phyloP scores from a whole-genome alignment of 2,113 vertebrate species.

The Alouatta palliata region DNA sequence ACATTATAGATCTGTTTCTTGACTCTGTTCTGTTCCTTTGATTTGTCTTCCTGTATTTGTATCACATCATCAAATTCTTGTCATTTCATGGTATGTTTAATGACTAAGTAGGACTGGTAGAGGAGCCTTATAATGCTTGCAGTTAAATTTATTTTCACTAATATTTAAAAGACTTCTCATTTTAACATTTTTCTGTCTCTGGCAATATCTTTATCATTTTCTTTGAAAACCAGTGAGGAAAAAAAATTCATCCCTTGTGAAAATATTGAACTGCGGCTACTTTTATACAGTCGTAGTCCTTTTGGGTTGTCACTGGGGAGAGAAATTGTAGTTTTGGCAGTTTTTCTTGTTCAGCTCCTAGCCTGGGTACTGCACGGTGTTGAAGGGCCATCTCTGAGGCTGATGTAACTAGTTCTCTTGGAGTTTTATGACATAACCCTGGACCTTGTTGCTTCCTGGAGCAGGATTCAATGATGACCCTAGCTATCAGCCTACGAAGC shows the following conservation, averaged over 20 bases:
- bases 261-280: background rate
- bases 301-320: background rate
- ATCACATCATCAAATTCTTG: background rate
- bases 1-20: background rate
- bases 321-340: fast-evolving
- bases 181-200: slow-evolving; percentile 15
- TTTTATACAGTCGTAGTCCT: background rate
- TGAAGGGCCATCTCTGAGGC: fast-evolving
- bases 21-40: background rate
- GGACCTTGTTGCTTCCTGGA: background rate
- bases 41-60: background rate
- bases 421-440: background rate
- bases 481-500: background rate
- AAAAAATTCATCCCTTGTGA: background rate
- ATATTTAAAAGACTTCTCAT: background rate
- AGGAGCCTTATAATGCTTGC: background rate
- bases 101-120: background rate
- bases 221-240: slow-evolving; percentile 14
- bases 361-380: fast-evolving
- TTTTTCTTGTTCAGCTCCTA: fast-evolving
- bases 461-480: background rate
- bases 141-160: slow-evolving; percentile 20
- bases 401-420: background rate
- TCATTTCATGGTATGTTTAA: background rate
- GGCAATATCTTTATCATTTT: background rate